A percentile compares a stretch with the other conserved stretches of the same genome.
Evolutionary conservation across 2,888 invertebrate genomes (phyloP).

Genomic region (Congeria kusceri): DNA sequence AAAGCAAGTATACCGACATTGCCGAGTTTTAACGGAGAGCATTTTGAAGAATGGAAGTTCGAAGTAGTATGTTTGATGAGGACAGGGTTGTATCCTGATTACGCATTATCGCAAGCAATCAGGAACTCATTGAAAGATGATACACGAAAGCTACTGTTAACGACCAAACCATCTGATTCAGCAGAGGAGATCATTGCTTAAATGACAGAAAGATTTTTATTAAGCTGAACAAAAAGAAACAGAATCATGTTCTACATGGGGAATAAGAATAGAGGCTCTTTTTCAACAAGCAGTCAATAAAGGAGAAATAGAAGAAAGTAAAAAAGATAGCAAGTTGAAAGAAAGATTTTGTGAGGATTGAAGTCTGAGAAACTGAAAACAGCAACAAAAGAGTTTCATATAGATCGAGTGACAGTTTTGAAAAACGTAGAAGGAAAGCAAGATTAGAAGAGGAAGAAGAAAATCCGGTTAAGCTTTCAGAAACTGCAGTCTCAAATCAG

Average conservation of each 20-base stretch:
- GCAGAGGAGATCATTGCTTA: conserved; percentile 3
- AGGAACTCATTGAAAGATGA: neutral
- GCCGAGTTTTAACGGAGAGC: neutral
- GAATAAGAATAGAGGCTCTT: conserved; percentile 9
- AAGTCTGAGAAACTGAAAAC: too few relatives aligned
- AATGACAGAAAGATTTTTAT: conserved; percentile 14
- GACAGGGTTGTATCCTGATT: neutral
- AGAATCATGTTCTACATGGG: conserved; percentile 5
- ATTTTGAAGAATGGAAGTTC: conserved; percentile 18
- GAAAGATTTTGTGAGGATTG: too few relatives aligned
- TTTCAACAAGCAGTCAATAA: conserved; percentile 1
- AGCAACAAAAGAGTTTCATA: too few relatives aligned
- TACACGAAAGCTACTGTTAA: conserved; percentile 7
- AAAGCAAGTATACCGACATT: too few relatives aligned
- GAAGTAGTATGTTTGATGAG: neutral
- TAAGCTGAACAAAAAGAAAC: conserved; percentile 4
- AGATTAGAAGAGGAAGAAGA: too few relatives aligned
- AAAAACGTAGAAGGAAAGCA: too few relatives aligned
- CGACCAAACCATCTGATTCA: conserved; percentile 6
- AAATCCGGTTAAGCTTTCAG: too few relatives aligned
- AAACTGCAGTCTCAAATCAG: too few relatives aligned
- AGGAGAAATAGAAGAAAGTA: neutral
- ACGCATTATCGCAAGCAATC: neutral
- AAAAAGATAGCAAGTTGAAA: too few relatives aligned
- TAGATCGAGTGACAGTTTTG: too few relatives aligned